Evolutionary conservation across 2,888 invertebrate species (phyloP).

Genomic region (Stenodera caucasica): DNA sequence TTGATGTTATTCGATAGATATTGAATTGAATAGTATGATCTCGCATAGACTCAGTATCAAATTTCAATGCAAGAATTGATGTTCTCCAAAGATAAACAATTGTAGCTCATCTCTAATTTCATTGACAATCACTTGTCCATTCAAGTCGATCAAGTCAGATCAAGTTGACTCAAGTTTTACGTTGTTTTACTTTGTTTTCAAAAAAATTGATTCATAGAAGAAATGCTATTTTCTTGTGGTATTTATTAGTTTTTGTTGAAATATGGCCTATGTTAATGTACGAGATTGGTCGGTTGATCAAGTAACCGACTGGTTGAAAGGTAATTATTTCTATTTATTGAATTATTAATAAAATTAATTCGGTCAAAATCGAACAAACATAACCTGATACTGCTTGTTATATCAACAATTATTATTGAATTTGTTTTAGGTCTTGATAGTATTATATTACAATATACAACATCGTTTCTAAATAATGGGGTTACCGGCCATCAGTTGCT

Average conservation of each 20-base stretch:
- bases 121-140: background rate
- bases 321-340: slow-evolving; percentile 55
- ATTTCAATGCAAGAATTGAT: background rate
- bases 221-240: background rate
- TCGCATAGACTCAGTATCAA: no score
- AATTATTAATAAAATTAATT: background rate
- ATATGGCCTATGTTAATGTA: slow-evolving; percentile 81
- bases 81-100: background rate
- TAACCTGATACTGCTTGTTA: slow-evolving; percentile 22
- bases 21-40: no score
- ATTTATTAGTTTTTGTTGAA: background rate
- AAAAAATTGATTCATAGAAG: no score
- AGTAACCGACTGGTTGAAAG: slow-evolving; percentile 89
- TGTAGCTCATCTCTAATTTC: background rate
- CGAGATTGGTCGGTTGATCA: slow-evolving; percentile 89
- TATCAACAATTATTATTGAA: slow-evolving; percentile 21
- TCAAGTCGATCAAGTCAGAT: background rate
- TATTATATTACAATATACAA: slow-evolving; percentile 77
- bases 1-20: no score
- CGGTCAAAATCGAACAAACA: background rate
- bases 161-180: background rate
- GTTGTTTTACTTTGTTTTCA: background rate
- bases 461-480: slow-evolving; percentile 76
- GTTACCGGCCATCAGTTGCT: slow-evolving; percentile 82
- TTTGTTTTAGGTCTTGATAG: slow-evolving; percentile 71